These are phyloP conservation scores for Hippocampus comes DNA, from an alignment of 2,113 vertebrate genomes.

Conservation along the genomic window DNA sequence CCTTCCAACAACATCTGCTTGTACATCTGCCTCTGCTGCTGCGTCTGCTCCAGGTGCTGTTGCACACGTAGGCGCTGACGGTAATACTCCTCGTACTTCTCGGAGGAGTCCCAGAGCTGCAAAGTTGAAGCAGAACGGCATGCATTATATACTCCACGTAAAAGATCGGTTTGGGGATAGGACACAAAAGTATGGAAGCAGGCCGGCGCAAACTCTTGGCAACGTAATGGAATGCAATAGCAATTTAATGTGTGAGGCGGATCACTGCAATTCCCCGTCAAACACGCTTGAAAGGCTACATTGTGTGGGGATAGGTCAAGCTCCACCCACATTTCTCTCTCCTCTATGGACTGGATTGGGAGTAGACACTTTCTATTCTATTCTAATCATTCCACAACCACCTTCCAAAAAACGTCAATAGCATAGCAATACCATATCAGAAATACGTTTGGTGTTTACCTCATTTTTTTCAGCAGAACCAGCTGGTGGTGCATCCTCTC, in stretches of 20 bases:
- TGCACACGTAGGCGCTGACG: slow-evolving; percentile 92
- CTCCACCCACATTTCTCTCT: neutral
- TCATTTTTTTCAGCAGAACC: slow-evolving; percentile 84
- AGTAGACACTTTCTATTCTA: too few species aligned
- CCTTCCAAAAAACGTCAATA: too few species aligned
- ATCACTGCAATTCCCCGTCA: neutral
- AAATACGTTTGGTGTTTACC: slow-evolving; percentile 66
- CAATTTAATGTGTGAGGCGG: neutral
- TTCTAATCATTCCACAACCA: too few species aligned
- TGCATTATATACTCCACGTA: neutral
- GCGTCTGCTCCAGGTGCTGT: slow-evolving; percentile 97
- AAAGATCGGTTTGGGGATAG: neutral
- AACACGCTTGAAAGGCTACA: slow-evolving; percentile 22
- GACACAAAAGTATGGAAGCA: neutral
- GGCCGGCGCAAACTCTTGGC: neutral
- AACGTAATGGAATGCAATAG: neutral
- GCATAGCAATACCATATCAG: too few species aligned
- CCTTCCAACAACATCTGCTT: slow-evolving; percentile 97
- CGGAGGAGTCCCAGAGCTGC: slow-evolving; percentile 90
- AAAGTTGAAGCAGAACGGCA: neutral
- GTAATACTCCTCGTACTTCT: slow-evolving; percentile 96
- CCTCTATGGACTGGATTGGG: neutral
- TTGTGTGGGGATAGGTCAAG: slow-evolving; percentile 15
- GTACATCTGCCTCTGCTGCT: slow-evolving; percentile 91
- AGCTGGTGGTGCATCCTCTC: slow-evolving; percentile 69